These are phyloP conservation scores for Poliocrania exsul DNA, from an alignment of 2,797 vertebrate genomes.

Conservation along the genomic window DNA sequence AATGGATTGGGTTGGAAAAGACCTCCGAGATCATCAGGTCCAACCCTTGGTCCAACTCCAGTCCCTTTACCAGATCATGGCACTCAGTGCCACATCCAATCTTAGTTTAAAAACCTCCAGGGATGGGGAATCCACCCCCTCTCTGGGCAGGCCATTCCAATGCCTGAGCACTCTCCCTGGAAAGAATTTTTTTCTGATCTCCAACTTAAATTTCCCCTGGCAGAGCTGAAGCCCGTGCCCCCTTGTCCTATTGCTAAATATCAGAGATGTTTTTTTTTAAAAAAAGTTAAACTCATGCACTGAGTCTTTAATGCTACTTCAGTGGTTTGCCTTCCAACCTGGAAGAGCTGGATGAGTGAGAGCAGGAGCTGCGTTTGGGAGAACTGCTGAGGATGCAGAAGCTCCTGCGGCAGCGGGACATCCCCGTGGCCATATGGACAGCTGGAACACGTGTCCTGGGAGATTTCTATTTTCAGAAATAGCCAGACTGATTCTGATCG, in stretches of 20 bases:
- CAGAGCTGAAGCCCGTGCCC: too few relatives aligned
- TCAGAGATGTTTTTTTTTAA: not conserved
- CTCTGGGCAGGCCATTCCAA: too few relatives aligned
- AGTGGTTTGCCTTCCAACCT: not conserved
- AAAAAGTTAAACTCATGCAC: not conserved
- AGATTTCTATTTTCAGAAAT: not conserved
- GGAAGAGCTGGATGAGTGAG: not conserved
- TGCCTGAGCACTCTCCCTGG: too few relatives aligned
- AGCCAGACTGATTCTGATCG: not conserved
- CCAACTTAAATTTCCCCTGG: too few relatives aligned
- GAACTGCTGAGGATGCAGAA: not conserved
- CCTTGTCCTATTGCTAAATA: not conserved
- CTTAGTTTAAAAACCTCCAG: too few relatives aligned
- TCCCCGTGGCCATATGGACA: not conserved
- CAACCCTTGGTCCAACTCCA: too few relatives aligned
- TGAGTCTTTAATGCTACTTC: not conserved
- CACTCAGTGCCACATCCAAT: too few relatives aligned
- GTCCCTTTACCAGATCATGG: too few relatives aligned
- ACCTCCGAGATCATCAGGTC: too few relatives aligned
- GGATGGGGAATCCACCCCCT: too few relatives aligned
- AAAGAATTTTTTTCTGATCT: too few relatives aligned
- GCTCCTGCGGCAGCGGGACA: fast-evolving
- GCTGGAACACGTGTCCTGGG: not conserved
- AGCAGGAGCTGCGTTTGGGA: not conserved
- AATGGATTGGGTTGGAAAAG: too few relatives aligned